Percentiles rank a stretch among this genome's conserved stretches.
Evolutionary conservation across 64 coral and sea anemone genomes (phyloP).

Genomic region (Anthopleura sola): DNA sequence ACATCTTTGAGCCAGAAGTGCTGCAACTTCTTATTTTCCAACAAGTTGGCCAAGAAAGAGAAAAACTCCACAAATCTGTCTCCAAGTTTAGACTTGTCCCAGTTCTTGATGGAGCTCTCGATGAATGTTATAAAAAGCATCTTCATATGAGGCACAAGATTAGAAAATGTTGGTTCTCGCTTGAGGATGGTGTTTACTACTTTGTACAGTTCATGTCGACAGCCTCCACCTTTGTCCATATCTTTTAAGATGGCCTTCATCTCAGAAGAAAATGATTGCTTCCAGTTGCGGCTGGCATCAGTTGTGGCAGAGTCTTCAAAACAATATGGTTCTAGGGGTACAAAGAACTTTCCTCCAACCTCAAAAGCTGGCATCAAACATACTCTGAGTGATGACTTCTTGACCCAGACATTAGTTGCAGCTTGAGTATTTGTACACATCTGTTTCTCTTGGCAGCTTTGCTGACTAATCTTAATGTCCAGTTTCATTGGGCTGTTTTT

Average conservation of each 20-base stretch:
- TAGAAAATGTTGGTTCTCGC: conserved; percentile 46
- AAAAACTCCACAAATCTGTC: conserved; percentile 46
- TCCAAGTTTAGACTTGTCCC: conserved; percentile 19
- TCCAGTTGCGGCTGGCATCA: conserved; percentile 20
- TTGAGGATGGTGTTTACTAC: conserved; percentile 40
- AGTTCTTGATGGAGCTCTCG: background rate
- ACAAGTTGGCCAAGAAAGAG: background rate
- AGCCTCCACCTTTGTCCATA: conserved; percentile 44
- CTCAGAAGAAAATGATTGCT: conserved; percentile 21
- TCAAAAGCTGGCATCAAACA: background rate
- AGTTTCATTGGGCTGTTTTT: background rate
- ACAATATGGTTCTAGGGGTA: background rate
- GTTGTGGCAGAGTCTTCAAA: background rate
- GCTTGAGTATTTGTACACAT: background rate
- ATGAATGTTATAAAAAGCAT: conserved; percentile 29
- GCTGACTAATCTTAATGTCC: background rate
- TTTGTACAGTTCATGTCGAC: conserved; percentile 37
- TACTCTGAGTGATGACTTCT: background rate
- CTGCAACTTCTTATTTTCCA: conserved; percentile 18
- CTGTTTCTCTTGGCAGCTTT: background rate
- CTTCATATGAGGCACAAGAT: conserved; percentile 27
- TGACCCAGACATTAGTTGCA: background rate
- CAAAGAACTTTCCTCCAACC: background rate
- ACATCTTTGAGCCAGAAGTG: conserved; percentile 51
- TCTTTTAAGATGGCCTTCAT: conserved; percentile 22